Evolutionary conservation across 2,113 vertebrate species (phyloP).

Genomic region (Scomber scombrus): DNA sequence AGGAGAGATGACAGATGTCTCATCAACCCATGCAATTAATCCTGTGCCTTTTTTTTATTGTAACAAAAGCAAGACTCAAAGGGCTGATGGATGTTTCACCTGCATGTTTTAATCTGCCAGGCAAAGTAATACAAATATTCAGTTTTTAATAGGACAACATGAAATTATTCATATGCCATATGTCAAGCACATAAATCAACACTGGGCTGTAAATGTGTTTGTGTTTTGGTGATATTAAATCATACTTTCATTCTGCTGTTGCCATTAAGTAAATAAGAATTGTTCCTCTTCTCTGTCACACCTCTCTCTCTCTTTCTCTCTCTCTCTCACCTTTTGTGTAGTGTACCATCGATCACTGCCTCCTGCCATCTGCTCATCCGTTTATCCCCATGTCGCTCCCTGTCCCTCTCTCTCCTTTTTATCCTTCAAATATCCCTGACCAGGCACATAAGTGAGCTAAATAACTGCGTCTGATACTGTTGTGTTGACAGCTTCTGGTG

Average conservation of each 20-base stretch:
- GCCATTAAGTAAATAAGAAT: slow-evolving; percentile 1
- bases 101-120: neutral
- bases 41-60: slow-evolving; percentile 1
- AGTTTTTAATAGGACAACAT: neutral
- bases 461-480: neutral
- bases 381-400: neutral
- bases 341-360: slow-evolving; percentile 15
- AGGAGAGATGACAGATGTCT: neutral
- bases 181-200: slow-evolving; percentile 6
- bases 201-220: slow-evolving; percentile 1
- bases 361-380: slow-evolving; percentile 1
- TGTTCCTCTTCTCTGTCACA: slow-evolving; percentile 3
- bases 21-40: neutral
- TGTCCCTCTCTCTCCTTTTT: neutral
- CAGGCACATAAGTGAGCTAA: neutral
- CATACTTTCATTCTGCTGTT: slow-evolving; percentile 2
- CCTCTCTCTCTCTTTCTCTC: neutral
- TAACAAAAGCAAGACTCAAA: neutral
- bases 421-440: neutral
- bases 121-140: neutral
- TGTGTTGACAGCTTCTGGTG: slow-evolving; percentile 1
- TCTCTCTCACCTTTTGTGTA: neutral
- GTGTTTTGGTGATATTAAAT: slow-evolving; percentile 15
- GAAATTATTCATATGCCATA: neutral
- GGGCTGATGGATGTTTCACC: neutral